Conservation (phyloP, 2,888 invertebrate genomes). For the Scaptodrosophila latifasciaeformis region DNA sequence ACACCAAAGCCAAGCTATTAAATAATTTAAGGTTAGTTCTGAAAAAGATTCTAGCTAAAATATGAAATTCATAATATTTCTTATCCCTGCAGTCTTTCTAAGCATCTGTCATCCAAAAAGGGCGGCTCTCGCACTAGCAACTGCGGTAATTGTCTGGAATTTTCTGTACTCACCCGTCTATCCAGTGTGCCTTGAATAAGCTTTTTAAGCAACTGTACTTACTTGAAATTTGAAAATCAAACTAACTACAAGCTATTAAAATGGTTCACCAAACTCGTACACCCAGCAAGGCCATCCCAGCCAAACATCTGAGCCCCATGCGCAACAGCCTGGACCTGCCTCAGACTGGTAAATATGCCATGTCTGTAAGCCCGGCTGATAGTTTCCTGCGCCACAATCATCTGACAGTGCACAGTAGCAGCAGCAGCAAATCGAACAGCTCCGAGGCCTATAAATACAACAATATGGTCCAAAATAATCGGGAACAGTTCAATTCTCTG, state of each 20-base stretch:
- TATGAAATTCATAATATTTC: background rate
- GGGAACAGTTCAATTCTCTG: conserved; percentile 71
- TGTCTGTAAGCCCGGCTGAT: conserved; percentile 53
- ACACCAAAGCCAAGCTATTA: conserved; percentile 73
- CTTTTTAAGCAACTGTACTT: conserved; percentile 17
- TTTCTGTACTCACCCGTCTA: conserved; percentile 87
- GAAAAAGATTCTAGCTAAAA: background rate
- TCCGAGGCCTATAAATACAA: conserved; percentile 60
- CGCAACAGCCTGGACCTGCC: conserved; percentile 41
- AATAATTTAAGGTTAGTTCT: conserved; percentile 71
- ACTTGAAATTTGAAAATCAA: conserved; percentile 14
- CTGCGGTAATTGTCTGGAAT: conserved; percentile 89
- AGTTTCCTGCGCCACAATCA: conserved; percentile 42
- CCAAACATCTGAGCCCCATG: conserved; percentile 68
- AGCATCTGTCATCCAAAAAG: conserved; percentile 88
- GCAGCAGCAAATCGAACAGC: conserved; percentile 9
- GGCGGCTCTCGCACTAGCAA: conserved; percentile 90
- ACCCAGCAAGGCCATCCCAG: conserved; percentile 56
- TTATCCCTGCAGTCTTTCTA: conserved; percentile 80
- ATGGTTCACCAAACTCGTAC: conserved; percentile 72
- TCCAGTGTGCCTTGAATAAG: conserved; percentile 89
- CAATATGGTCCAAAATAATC: conserved; percentile 70
- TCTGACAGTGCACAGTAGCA: conserved; percentile 25
- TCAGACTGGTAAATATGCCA: conserved; percentile 40
- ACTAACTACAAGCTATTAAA: conserved; percentile 23